Base-by-base conservation (phyloP, 64 coral and sea anemone species). In the Montipora foliosa region DNA sequence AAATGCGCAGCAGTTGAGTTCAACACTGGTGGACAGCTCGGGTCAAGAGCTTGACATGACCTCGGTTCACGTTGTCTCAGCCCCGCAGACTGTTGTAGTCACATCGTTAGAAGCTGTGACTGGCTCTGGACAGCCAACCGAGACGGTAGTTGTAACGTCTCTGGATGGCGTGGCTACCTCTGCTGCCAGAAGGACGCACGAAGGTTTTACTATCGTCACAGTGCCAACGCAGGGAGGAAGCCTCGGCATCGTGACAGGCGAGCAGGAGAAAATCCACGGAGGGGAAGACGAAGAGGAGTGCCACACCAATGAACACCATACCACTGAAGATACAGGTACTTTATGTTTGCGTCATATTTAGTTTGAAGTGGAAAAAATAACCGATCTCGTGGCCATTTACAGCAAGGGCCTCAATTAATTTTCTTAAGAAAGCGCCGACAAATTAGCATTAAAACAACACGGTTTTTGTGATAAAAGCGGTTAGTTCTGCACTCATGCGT, bases 21-120 rank as follows among this genome's bases (percentile, higher is more conserved):
- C 91, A 60, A 84, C 95, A 5, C 91, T 98, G 11, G 93, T 84
- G 19, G 89, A 92, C 29, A 80, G 91, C 11, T 74, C 85, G 6
- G 89, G 93, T 19, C 92, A 97, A 0, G 95, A 94, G 11, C 66
- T 98, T 6, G 96, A 98, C 51, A 89, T 98, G 46, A 79, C 52
- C 3, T 73, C 89, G 5, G 82, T 89, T 7, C 84, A 89, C 15
- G 81, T 87, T 22, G 95, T 96, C n/a, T 93, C 90, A 12, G 89
- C 90, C 5, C 96, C 96, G 25, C 92, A 95, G 49, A 98, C 96
- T 5, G 93, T 98, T 58, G 96, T 98, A 3, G 96, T 98, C 82
- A 98, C 96, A 12, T 98, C 96, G 22, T 61, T 98, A 15, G 96
- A 95, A 67, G 96, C 89, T 8, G 89, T 73, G 15, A 91, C 86